Conservation (phyloP, 2,888 invertebrate species). For the Seladonia tumulorum region DNA sequence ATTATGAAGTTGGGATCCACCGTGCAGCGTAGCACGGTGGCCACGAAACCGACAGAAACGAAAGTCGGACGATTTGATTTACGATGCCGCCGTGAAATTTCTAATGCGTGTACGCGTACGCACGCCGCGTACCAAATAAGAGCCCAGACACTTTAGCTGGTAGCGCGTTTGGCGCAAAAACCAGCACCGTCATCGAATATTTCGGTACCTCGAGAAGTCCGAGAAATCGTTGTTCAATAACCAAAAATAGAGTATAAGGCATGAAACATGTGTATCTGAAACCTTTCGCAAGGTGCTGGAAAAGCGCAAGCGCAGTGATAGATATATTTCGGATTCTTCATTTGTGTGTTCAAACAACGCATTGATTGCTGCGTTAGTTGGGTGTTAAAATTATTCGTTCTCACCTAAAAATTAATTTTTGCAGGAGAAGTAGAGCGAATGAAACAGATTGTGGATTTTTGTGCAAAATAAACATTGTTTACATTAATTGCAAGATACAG, state of each 20-base stretch:
- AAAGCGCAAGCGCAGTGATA: neutral
- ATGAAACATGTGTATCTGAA: too few species aligned
- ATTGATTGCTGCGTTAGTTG: too few species aligned
- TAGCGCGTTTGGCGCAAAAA: constrained; percentile 53
- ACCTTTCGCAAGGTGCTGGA: neutral
- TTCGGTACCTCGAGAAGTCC: constrained; percentile 4
- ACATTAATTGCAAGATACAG: too few species aligned
- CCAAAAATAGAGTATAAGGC: neutral
- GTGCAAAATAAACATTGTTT: too few species aligned
- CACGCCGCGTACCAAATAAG: constrained; percentile 50
- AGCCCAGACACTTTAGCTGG: constrained; percentile 49
- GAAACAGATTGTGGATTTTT: too few species aligned
- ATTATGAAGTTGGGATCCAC: neutral
- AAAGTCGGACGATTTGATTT: constrained; percentile 70
- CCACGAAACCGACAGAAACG: constrained; percentile 56
- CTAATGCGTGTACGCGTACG: constrained; percentile 65
- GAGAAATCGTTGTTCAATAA: neutral
- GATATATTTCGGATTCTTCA: neutral
- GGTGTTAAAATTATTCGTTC: neutral
- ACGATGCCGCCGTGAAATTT: constrained; percentile 68
- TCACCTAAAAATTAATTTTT: too few species aligned
- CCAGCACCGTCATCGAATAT: constrained; percentile 21
- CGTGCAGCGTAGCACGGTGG: constrained; percentile 12
- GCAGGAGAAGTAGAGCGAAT: too few species aligned
- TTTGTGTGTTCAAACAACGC: neutral